Evolutionary conservation across 2,797 vertebrate genomes (phyloP), one percentile per base, ranked within the genome.

Genomic region (Clamator glandarius): DNA sequence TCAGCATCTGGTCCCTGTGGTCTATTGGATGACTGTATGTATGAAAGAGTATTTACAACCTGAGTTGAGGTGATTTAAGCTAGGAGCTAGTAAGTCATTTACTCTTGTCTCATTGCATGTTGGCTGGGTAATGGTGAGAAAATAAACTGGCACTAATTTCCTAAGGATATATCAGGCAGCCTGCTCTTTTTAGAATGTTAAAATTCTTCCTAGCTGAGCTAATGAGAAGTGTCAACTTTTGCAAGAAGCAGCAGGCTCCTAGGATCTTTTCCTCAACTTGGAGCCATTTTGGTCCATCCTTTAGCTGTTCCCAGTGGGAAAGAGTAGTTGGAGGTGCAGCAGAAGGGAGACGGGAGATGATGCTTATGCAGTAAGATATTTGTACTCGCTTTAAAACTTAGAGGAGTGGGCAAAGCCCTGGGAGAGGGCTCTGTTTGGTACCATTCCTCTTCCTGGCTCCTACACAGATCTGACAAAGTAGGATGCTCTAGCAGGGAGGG

Each of bases 41-140:
- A 25, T 63, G 50, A 62, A 80, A 44, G 54, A 73, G 29, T 70
- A 42, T 93, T 94, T 92, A 74, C 66, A 73, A 17, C 35, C 74
- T 76, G 41, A 76, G n/a, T 44, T 85, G 69, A 88, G 63, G 74
- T 95, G 82, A 58, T 91, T 94, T 91, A 69, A 84, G 36, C 35
- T 92, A 46, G 89, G 31, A 88, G 24, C 70, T 84, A 67, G 86
- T 94, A 93, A 94, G 83, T 79, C 50, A 24, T 50, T 18, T 58
- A 51, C 29, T 80, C 46, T n/a, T 90, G 46, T 92, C 77, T 93
- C 24, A 7, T 64, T 90, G 39, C 25, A 3, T 61, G n/a, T 84
- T 92, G 74, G 35, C 67, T 87, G 61, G 67, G 77, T 67, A 93
- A 87, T 57, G 52, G 74, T 79, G 77, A 88, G 87, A 93, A 95